Base-by-base conservation (phyloP, 2,113 vertebrate species). In the Perca flavescens region DNA sequence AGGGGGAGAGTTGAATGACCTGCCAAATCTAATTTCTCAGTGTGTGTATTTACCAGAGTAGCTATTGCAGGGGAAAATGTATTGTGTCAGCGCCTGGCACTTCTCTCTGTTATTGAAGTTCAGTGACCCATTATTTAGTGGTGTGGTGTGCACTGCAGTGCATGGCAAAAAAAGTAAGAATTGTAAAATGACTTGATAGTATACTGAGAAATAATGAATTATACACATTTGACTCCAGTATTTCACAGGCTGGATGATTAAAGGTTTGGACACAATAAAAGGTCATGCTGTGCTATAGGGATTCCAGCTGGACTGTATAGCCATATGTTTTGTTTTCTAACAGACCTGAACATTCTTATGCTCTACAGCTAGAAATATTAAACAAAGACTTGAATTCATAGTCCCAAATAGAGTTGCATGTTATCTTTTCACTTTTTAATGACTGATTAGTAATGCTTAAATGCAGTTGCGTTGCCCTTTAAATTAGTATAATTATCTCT, bases 21-120 rank as follows among this genome's bases (percentile, higher is more conserved):
- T 93, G 92, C 90, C 91, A 92, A 94, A 94, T 94, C 88, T 93
- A 92, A 94, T 93, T 91, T 90, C 84, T 93, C 86, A 87, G 80
- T 86, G 76, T 92, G 91, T 92, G 91, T 88, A 89, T 91, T 93
- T 93, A 92, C 89, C 88, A 85, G 82, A 88, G 65, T 76, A 60
- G 86, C 87, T 91, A 80, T 90, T 80, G 86, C 14, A 11, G 31
- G 77, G 74, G 52, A 46, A 89, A 89, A 92, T 92, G 83, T 58
- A 93, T 88, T 89, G 83, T 92, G 92, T 92, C 90, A 92, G 86
- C 88, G 82, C 79, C 85, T 87, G 87, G 86, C 88, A 88, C 82
- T 73, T 88, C 86, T 83, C 82, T 83, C 73, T 82, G 87, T 89
- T 89, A 79, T 93, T 83, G 76, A 89, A 87, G 87, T 87, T 89